Evolutionary conservation across 2,888 invertebrate genomes (phyloP).

Genomic region (Orchesella flavescens): DNA sequence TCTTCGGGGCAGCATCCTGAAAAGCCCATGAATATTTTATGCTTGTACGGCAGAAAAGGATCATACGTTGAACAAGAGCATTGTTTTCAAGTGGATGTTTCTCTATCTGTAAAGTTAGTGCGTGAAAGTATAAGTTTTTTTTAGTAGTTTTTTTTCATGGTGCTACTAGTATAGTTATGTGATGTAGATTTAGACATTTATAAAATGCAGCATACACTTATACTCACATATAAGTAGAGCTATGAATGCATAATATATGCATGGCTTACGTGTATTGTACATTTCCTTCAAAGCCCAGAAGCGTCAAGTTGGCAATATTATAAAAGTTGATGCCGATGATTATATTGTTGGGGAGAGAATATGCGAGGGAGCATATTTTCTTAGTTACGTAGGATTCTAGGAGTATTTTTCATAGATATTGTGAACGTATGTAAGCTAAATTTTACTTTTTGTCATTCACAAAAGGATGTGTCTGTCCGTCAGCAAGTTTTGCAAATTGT

Average conservation of each 20-base stretch:
- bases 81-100: no score
- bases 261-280: background rate
- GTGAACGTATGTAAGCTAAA: no score
- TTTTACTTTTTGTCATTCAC: background rate
- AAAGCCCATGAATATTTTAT: constrained; percentile 55
- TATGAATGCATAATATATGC: background rate
- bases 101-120: no score
- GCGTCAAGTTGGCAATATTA: background rate
- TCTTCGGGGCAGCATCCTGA: constrained; percentile 11
- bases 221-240: background rate
- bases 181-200: background rate
- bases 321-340: constrained; percentile 5
- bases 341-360: background rate
- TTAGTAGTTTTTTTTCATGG: background rate
- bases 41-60: constrained; percentile 17
- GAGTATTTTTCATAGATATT: no score
- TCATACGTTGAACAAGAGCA: background rate
- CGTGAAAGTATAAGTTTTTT: no score
- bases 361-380: background rate
- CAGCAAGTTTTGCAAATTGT: background rate
- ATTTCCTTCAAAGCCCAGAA: background rate
- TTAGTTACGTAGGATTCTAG: no score
- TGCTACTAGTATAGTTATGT: background rate
- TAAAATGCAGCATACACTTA: background rate
- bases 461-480: background rate